Evolutionary conservation across 2,113 vertebrate genomes (phyloP).

Genomic region (Lepisosteus osseus): DNA sequence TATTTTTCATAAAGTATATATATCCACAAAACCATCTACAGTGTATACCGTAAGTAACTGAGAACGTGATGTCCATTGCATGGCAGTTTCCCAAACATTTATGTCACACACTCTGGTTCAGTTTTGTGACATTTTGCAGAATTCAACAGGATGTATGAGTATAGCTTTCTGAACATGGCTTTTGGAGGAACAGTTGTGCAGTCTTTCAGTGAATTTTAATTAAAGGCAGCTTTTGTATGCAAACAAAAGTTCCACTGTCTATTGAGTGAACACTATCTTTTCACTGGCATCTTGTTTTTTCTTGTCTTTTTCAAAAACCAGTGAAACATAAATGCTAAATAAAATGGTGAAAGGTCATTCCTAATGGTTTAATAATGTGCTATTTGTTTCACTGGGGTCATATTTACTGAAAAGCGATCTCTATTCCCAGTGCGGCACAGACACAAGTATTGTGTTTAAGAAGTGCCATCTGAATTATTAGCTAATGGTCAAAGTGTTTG

Average conservation of each 20-base stretch:
- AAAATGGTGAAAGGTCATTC: slow-evolving; percentile 43
- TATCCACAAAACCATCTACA: too few relatives aligned
- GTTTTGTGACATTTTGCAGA: neutral
- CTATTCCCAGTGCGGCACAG: slow-evolving; percentile 23
- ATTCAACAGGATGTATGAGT: slow-evolving; percentile 12
- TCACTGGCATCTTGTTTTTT: slow-evolving; percentile 26
- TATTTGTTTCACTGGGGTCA: slow-evolving; percentile 36
- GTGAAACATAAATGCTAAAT: slow-evolving; percentile 1
- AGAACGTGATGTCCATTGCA: too few relatives aligned
- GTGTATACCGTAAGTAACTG: too few relatives aligned
- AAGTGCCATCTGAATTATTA: slow-evolving; percentile 20
- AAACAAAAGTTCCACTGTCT: slow-evolving; percentile 37
- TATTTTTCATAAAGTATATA: too few relatives aligned
- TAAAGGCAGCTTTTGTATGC: slow-evolving; percentile 46
- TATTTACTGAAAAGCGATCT: slow-evolving; percentile 8
- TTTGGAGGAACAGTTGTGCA: slow-evolving; percentile 12
- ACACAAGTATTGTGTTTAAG: slow-evolving; percentile 36
- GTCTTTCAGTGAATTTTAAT: slow-evolving; percentile 34
- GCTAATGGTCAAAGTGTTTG: slow-evolving; percentile 33
- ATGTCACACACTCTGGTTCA: neutral
- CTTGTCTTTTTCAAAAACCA: slow-evolving; percentile 25
- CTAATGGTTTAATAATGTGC: slow-evolving; percentile 52
- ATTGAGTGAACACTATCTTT: slow-evolving; percentile 14
- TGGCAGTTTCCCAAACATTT: neutral
- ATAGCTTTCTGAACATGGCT: slow-evolving; percentile 23